Conservation (phyloP, 2,113 vertebrate species). For the Centropus bengalensis region DNA sequence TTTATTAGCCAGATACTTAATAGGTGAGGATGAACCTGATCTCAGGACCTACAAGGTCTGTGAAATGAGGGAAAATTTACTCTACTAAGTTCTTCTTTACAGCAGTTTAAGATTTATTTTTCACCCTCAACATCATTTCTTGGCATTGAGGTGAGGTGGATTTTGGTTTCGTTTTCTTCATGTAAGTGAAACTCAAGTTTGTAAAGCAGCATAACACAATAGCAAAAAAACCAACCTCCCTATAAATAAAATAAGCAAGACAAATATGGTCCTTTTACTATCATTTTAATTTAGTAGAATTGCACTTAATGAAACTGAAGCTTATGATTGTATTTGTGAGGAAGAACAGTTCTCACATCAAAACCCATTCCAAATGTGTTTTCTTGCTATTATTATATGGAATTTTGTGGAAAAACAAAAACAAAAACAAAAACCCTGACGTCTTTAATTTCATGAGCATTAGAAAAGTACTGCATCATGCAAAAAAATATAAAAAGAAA, state of each 20-base stretch:
- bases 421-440: too few relatives aligned
- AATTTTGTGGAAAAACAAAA: not conserved
- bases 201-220: not conserved
- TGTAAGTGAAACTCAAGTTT: not conserved
- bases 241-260: not conserved
- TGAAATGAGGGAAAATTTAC: not conserved
- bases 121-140: not conserved
- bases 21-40: not conserved
- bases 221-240: not conserved
- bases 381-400: not conserved
- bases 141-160: not conserved
- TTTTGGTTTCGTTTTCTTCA: not conserved
- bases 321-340: not conserved
- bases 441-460: not conserved
- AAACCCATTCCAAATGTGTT: not conserved
- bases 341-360: not conserved
- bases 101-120: not conserved
- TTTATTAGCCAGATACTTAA: not conserved
- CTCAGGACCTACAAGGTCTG: not conserved
- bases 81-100: not conserved
- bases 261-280: not conserved
- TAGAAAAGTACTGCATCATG: not conserved
- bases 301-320: not conserved
- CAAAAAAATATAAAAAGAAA: not conserved
- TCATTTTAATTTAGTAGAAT: not conserved